Percentiles rank a stretch among this genome's conserved stretches.
Conservation (phyloP, 2,113 vertebrate genomes). For the Embiotoca jacksoni region DNA sequence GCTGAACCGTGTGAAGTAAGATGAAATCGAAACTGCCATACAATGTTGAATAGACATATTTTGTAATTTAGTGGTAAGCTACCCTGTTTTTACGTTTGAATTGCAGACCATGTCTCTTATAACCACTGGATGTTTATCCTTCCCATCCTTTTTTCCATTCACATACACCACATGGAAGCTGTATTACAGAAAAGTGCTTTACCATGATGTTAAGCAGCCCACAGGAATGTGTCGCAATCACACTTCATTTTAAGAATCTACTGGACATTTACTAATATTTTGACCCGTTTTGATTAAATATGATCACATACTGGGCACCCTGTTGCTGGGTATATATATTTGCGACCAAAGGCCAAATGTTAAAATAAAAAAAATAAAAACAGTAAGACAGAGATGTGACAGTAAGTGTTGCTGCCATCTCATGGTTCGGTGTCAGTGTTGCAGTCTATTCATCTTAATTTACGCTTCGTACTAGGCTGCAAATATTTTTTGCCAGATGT, state of each 20-base stretch:
- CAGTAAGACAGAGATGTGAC: not conserved
- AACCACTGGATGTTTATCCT: constrained; percentile 21
- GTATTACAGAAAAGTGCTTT: constrained; percentile 18
- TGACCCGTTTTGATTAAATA: not conserved
- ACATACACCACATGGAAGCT: constrained; percentile 36
- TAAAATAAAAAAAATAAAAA: not conserved
- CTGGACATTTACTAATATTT: not conserved
- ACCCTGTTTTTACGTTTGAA: constrained; percentile 25
- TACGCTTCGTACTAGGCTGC: not conserved
- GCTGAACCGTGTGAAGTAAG: not conserved
- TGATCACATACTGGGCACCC: not conserved
- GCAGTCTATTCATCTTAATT: constrained; percentile 34
- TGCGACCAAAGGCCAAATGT: not conserved
- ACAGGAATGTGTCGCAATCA: constrained; percentile 19
- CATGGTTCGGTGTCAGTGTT: constrained; percentile 56
- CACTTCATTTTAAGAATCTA: constrained; percentile 5
- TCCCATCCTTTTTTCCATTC: constrained; percentile 20
- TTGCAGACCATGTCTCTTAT: constrained; percentile 30
- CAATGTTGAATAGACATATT: constrained; percentile 8
- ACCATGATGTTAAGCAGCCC: constrained; percentile 11
- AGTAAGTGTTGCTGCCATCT: constrained; percentile 69
- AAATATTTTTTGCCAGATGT: constrained; percentile 16
- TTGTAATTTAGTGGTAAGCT: not conserved
- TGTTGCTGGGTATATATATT: not conserved
- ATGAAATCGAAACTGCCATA: constrained; percentile 7